These are phyloP conservation scores for Drusus annulatus DNA, from an alignment of 1,140 invertebrate species.

Conservation along the genomic window DNA sequence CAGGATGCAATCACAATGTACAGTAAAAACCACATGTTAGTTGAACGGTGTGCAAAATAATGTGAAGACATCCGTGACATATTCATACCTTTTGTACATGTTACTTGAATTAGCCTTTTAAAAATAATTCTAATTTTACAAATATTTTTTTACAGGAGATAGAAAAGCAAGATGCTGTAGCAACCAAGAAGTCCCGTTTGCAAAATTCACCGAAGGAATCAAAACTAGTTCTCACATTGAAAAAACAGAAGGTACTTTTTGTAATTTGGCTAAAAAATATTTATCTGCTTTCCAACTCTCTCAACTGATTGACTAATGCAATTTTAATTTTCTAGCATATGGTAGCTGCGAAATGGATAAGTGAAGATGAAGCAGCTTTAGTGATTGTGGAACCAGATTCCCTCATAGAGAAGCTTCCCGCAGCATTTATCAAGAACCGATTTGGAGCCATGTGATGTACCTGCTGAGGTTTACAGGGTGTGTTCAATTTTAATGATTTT, in stretches of 20 bases:
- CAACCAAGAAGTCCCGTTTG: constrained; percentile 36
- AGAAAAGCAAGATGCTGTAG: neutral
- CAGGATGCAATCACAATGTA: too few relatives aligned
- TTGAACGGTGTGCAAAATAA: too few relatives aligned
- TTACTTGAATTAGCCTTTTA: too few relatives aligned
- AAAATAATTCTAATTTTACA: too few relatives aligned
- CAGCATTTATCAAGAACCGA: constrained; percentile 45
- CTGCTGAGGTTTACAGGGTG: neutral
- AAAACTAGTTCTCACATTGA: constrained; percentile 38
- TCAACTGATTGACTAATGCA: neutral
- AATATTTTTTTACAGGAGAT: constrained; percentile 37
- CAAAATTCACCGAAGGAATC: constrained; percentile 42
- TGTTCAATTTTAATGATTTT: neutral
- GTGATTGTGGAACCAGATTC: constrained; percentile 52
- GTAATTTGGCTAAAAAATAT: neutral
- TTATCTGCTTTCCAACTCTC: neutral
- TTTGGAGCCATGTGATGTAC: constrained; percentile 53
- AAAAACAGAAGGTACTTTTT: constrained; percentile 49
- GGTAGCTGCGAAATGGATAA: constrained; percentile 51
- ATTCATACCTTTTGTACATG: too few relatives aligned
- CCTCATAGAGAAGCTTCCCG: constrained; percentile 53
- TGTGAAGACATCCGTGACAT: too few relatives aligned
- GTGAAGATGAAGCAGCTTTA: constrained; percentile 48
- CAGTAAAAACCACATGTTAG: too few relatives aligned
- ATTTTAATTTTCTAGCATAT: constrained; percentile 45